Base-by-base conservation (phyloP, 2,113 vertebrate genomes). In the Cyphomyrus plagiostoma region DNA sequence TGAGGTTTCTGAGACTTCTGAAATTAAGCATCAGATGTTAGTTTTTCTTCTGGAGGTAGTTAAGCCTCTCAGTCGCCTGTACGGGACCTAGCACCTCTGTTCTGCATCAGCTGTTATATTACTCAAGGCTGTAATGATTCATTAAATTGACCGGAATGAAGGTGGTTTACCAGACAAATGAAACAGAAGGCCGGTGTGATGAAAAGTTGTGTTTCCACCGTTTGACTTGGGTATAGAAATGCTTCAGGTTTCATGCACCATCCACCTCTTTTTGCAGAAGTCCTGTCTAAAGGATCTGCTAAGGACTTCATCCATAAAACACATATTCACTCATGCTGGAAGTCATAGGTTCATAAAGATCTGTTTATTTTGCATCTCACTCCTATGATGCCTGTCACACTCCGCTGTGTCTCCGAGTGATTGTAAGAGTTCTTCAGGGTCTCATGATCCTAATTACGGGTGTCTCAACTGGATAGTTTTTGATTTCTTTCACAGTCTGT, bases 391-490 rank as follows among this genome's bases (percentile, higher is more conserved):
- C 66, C 53, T 88, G 66, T 87, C 66, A 80, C 91, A 87, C 52
- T 90, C 49, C 90, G 90, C 74, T 85, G 86, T 93, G 90, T 91
- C 90, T 90, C 91, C 23, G 92, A 91, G 91, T 93, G 94, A 95
- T 94, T 94, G 93, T 92, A 92, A 93, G 91, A 92, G 92, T 91
- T 94, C 92, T 93, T 93, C 92, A 58, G 88, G 92, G 93, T 94
- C 84, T 82, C 88, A 7, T 35, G 74, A 77, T 87, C 92, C 91
- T 95, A 94, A 94, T 95, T 93, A 95, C 88, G 85, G 92, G 92
- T 92, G 94, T 95, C 93, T 93, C 91, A 84, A 95, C 94, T 94
- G 93, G 92, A 95, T 94, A 94, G 94, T 93, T 91, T 93, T 84
- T 11, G 90, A 93, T 94, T 94, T 91, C 90, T 94, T 95, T 93